These are phyloP conservation scores for Tortrix viridana DNA, from an alignment of 2,888 invertebrate genomes.

Conservation along the genomic window DNA sequence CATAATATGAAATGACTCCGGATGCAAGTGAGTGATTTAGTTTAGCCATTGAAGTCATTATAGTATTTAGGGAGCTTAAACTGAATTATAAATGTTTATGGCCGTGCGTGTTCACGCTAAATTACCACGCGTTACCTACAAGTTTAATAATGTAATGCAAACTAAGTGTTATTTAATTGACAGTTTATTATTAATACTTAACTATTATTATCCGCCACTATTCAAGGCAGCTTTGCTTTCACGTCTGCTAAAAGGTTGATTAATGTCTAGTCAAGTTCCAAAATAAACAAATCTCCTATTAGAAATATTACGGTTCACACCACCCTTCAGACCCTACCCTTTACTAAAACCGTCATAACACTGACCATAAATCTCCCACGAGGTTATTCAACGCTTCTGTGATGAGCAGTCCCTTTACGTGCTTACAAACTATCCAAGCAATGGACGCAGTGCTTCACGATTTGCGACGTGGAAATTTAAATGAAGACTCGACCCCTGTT, in stretches of 20 bases:
- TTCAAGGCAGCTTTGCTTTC: constrained; percentile 15
- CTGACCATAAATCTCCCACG: constrained; percentile 1
- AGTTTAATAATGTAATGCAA: constrained; percentile 6
- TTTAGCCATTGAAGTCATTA: too few relatives aligned
- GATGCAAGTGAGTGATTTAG: too few relatives aligned
- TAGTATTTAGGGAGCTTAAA: constrained; percentile 8
- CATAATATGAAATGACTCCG: too few relatives aligned
- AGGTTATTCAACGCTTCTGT: constrained; percentile 18
- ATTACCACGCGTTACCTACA: constrained; percentile 6
- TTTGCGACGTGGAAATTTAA: constrained; percentile 32
- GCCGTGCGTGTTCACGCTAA: background rate
- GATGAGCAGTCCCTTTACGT: constrained; percentile 1
- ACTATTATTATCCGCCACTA: background rate
- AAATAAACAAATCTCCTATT: constrained; percentile 30
- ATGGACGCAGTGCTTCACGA: constrained; percentile 23
- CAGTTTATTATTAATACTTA: constrained; percentile 6
- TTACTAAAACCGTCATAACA: constrained; percentile 11
- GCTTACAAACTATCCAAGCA: constrained; percentile 24
- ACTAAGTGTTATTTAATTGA: constrained; percentile 14
- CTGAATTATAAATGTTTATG: too few relatives aligned
- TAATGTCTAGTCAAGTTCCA: constrained; percentile 16
- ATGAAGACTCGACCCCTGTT: constrained; percentile 29
- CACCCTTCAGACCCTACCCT: constrained; percentile 23
- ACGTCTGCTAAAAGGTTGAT: constrained; percentile 28
- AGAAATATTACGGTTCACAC: constrained; percentile 27